phyloP scores from a whole-genome alignment of 2,113 vertebrate species.

The Myodes glareolus region DNA sequence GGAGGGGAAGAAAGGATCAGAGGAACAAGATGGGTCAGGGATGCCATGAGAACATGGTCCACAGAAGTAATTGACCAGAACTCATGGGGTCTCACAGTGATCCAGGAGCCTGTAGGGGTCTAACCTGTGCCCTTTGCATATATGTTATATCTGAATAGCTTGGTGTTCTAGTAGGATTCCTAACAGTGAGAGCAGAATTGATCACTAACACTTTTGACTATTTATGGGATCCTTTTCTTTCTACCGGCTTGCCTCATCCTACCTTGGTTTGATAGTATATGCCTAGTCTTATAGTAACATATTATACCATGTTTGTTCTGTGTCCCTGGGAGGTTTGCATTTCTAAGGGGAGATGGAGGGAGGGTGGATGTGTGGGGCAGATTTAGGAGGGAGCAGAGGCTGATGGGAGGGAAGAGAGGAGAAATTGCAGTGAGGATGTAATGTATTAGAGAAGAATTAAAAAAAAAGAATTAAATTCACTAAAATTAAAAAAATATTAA shows the following conservation, averaged over 20 bases:
- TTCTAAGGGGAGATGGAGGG: background rate
- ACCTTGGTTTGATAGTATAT: background rate
- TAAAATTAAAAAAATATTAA: background rate
- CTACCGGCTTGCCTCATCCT: background rate
- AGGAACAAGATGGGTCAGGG: background rate
- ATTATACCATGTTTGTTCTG: background rate
- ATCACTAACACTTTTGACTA: background rate
- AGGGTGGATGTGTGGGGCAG: background rate
- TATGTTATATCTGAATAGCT: background rate
- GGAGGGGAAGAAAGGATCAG: background rate
- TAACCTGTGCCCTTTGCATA: background rate
- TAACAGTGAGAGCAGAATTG: background rate
- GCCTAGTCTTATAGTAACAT: background rate
- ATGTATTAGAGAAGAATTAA: background rate
- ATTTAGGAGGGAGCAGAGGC: background rate
- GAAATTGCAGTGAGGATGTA: background rate
- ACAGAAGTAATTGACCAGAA: background rate
- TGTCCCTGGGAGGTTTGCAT: background rate
- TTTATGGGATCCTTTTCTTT: background rate
- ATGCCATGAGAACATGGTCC: background rate
- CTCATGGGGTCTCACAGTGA: background rate
- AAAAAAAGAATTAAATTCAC: background rate
- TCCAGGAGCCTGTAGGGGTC: background rate
- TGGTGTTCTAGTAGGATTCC: background rate
- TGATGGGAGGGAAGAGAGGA: background rate